Base-by-base conservation (phyloP, 2,113 vertebrate species). In the Toxotes chatareus region DNA sequence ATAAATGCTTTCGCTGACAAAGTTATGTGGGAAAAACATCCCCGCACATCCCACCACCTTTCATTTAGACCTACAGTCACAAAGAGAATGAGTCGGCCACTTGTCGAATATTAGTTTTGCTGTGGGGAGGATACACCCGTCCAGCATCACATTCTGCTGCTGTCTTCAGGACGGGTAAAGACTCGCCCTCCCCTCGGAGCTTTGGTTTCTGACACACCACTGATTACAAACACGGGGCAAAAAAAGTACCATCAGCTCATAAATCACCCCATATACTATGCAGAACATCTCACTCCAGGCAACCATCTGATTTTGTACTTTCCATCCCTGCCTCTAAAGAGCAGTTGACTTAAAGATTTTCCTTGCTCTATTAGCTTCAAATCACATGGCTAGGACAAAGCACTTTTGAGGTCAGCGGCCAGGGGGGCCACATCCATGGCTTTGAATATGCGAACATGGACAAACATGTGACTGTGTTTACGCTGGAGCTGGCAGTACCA, bases 1-100 rank as follows among this genome's bases (percentile, higher is more conserved):
- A 92, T 71, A 76, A 86, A 82, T 88, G 82, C 82, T 84, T 86
- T 69, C 17, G 31, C 86, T 91, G 82, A 92, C 90, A 89, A 79
- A 80, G 85, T 81, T 87, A 83, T 88, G 77, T 65, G 78, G 61
- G 79, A 80, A 71, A 57, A 83, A 82, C 79, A 76, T 85, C 86
- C 86, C 73, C 42, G 14, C 78, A 71, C 74, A 13, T 82, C 77
- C 80, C 73, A 53, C 11, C 47, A 34, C 60, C 40, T 9, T 38
- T 89, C 60, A 36, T 56, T 75, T 53, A 76, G 80, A 78, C 82
- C 75, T 56, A 23, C 23, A 38, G 73, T 53, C 67, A 21, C n/a
- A 55, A 19, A 42, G 47, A 69, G 69, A 59, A 72, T 21, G 73
- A 78, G 80, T 87, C 62, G 4, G 75, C 55, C 64, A 83, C 66